A percentile compares a stretch with the other conserved stretches of the same genome.
Evolutionary conservation across 2,113 vertebrate genomes (phyloP).

Genomic region (Colossoma macropomum): DNA sequence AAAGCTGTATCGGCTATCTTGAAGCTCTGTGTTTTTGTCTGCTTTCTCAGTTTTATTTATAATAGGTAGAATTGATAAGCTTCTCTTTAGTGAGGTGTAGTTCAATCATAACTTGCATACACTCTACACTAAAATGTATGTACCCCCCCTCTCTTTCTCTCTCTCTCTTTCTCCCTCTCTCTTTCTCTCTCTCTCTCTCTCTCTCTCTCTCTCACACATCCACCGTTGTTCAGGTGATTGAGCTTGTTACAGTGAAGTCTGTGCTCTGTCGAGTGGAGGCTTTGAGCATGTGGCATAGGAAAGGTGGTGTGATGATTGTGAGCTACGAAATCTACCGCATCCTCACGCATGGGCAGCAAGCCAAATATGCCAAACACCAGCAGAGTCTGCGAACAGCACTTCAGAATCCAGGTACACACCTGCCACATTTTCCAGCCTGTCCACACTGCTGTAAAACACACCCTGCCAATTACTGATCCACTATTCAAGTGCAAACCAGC

Average conservation of each 20-base stretch:
- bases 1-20: no score
- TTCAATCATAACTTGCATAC: no score
- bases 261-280: conserved; percentile 80
- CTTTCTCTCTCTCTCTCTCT: no score
- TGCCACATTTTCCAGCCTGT: neutral
- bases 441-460: neutral
- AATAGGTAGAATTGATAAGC: no score
- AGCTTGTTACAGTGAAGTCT: conserved; percentile 86
- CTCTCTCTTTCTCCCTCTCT: no score
- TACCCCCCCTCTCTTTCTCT: no score
- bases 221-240: conserved; percentile 79
- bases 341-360: conserved; percentile 82
- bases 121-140: no score
- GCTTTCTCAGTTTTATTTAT: no score
- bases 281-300: conserved; percentile 87
- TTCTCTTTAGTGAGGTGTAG: no score
- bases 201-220: neutral
- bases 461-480: neutral
- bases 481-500: no score
- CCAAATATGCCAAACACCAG: conserved; percentile 79
- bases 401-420: conserved; percentile 86
- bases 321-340: conserved; percentile 94
- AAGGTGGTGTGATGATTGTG: conserved; percentile 92
- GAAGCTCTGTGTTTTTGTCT: no score
- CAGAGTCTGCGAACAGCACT: conserved; percentile 83